A percentile compares a stretch with the other conserved stretches of the same genome.
phyloP scores from a whole-genome alignment of 1,140 invertebrate genomes.

The Drosophila nigrodunni region DNA sequence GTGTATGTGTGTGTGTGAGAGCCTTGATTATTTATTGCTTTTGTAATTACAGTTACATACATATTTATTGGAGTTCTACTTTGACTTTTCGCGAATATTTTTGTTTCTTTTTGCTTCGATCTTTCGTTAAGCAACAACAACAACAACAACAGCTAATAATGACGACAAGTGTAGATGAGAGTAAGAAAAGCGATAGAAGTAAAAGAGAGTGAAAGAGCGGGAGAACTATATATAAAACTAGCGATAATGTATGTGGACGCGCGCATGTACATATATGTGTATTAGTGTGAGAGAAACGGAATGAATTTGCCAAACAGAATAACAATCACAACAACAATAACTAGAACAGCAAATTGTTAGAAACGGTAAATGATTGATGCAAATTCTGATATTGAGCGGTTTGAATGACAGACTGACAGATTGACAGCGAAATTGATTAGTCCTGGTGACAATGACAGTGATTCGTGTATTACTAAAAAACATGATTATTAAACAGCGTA shows the following conservation, averaged over 20 bases:
- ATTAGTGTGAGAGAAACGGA: conserved; percentile 1
- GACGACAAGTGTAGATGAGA: conserved; percentile 35
- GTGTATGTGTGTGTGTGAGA: conserved; percentile 20
- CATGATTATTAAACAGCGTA: too few relatives aligned
- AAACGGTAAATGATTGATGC: too few relatives aligned
- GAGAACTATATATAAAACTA: conserved; percentile 5
- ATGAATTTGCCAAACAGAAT: conserved; percentile 18
- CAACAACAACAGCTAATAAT: conserved; percentile 51
- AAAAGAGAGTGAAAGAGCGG: not conserved
- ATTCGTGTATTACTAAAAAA: too few relatives aligned
- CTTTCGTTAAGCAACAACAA: conserved; percentile 48
- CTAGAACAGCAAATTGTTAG: too few relatives aligned
- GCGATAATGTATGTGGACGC: not conserved
- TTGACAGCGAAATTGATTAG: too few relatives aligned
- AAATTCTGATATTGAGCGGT: too few relatives aligned
- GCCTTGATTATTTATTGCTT: conserved; percentile 3
- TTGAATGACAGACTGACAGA: too few relatives aligned
- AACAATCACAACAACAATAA: not conserved
- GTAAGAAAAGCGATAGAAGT: conserved; percentile 5
- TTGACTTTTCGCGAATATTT: not conserved
- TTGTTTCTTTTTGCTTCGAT: not conserved
- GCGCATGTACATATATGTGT: conserved; percentile 3
- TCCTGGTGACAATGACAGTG: too few relatives aligned
- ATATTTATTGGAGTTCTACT: conserved; percentile 1
- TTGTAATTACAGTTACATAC: not conserved